Evolutionary conservation across 1,140 invertebrate genomes (phyloP), one percentile per base, ranked within the genome.

Genomic region (Pentalonia nigronervosa): DNA sequence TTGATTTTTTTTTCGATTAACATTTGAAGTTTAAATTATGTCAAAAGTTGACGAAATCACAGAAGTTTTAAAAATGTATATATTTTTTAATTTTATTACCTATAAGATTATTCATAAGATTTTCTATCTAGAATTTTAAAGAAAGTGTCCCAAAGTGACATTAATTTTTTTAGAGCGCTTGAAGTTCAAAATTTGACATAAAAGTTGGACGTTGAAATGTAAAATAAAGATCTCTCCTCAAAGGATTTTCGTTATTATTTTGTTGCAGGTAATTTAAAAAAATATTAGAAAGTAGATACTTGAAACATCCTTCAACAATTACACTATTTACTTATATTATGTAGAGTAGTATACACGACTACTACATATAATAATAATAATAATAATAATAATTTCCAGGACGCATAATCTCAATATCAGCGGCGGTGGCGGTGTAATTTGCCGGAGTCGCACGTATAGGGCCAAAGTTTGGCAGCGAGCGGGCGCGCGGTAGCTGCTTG

Each of bases 401-500:
- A 76, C 60, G n/a, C 60, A 20, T 34, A 76, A 76, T 76, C 60
- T 76, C 60, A 76, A 76, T 76, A n/a, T 67, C 14, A n/a, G 20
- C 47, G n/a, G n/a, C 17, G 47, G 47, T 20, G 25, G 47, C 17
- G 47, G 17, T 34, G 87, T 34, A 34, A 88, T 50, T 88, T 88
- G 11, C 47, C n/a, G 47, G n/a, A 53, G n/a, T 76, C 60, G 20
- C 86, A 88, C 90, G 90, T 67, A 47, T 76, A n/a, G n/a, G 60
- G 30, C 41, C 53, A 45, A 90, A 76, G 56, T 76, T 91, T 67
- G 60, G 60, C 30, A 7, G 30, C n/a, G 60, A 30, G 60, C 25
- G 21, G 36, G 36, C 81, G 20, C 50, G 89, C 48, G 56, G 48
- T 50, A 90, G 88, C 88, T 90, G 88, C 88, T 90, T 90, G 34